A percentile compares a stretch with the other conserved stretches of the same genome.
These are phyloP conservation scores for Gobio occitaniae DNA, from an alignment of 2,797 vertebrate species.

Conservation along the genomic window DNA sequence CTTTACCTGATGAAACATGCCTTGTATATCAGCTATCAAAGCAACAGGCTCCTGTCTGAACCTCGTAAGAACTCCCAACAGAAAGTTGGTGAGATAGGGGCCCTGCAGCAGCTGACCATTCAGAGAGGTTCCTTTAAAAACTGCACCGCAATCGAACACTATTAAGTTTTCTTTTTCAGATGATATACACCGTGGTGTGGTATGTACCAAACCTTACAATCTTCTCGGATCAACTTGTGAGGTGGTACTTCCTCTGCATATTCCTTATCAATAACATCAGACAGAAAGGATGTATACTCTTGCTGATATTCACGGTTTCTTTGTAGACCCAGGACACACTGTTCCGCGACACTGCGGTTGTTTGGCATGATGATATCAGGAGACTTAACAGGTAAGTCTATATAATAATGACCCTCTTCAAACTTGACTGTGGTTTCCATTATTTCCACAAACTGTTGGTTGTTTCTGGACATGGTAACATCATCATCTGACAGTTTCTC, in stretches of 20 bases:
- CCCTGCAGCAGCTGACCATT: neutral
- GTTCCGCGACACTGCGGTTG: constrained; percentile 23
- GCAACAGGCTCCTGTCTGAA: neutral
- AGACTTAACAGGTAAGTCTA: constrained; percentile 28
- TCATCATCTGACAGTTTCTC: constrained; percentile 13
- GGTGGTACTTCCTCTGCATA: constrained; percentile 30
- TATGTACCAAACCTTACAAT: constrained; percentile 8
- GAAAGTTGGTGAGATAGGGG: too few relatives aligned
- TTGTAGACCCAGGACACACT: constrained; percentile 18
- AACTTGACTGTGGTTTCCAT: neutral
- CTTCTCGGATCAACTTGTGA: constrained; percentile 6
- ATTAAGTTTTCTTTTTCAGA: neutral
- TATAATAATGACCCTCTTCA: constrained; percentile 15
- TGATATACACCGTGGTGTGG: neutral
- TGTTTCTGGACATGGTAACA: constrained; percentile 24
- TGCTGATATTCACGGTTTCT: constrained; percentile 24
- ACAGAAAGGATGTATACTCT: constrained; percentile 20
- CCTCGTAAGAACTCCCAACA: too few relatives aligned
- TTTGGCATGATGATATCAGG: constrained; percentile 19
- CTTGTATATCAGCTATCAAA: too few relatives aligned
- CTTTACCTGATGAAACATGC: too few relatives aligned
- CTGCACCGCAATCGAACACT: constrained; percentile 20
- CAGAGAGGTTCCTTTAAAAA: constrained; percentile 1
- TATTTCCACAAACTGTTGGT: constrained; percentile 23
- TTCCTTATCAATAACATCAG: constrained; percentile 34